A percentile compares a stretch with the other conserved stretches of the same genome.
Conservation (phyloP, 2,797 vertebrate species). For the Sciurus vulgaris region DNA sequence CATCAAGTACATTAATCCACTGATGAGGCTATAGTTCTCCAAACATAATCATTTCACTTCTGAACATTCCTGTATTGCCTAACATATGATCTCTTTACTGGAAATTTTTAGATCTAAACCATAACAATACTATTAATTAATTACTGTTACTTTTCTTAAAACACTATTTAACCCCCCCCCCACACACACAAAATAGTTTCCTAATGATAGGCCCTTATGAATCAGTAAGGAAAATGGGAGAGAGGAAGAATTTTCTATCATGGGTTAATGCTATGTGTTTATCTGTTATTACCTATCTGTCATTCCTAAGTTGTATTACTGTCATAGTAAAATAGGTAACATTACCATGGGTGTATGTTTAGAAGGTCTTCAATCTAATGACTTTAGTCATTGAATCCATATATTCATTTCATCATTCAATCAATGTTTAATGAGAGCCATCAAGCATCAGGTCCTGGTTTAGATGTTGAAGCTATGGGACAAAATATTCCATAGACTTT, state of each 20-base stretch:
- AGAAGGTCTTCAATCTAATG: neutral
- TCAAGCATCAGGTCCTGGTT: neutral
- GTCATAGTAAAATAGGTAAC: neutral
- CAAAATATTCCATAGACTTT: neutral
- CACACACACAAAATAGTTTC: neutral
- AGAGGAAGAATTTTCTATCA: neutral
- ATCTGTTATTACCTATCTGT: neutral
- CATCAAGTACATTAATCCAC: no score
- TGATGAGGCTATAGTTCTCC: no score
- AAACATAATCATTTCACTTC: no score
- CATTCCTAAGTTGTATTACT: neutral
- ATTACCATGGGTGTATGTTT: neutral
- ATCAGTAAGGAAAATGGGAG: neutral
- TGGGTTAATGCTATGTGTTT: neutral
- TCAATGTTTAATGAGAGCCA: neutral
- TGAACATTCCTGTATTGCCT: no score
- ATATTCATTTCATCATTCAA: neutral
- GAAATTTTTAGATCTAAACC: no score
- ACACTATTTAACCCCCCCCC: neutral
- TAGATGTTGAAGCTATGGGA: neutral
- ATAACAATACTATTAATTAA: no score
- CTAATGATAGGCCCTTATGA: neutral
- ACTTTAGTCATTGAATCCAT: neutral
- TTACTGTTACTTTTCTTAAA: neutral
- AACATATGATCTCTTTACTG: no score